These are phyloP conservation scores for Camponotus fellah DNA, from an alignment of 2,888 invertebrate species.

Conservation along the genomic window DNA sequence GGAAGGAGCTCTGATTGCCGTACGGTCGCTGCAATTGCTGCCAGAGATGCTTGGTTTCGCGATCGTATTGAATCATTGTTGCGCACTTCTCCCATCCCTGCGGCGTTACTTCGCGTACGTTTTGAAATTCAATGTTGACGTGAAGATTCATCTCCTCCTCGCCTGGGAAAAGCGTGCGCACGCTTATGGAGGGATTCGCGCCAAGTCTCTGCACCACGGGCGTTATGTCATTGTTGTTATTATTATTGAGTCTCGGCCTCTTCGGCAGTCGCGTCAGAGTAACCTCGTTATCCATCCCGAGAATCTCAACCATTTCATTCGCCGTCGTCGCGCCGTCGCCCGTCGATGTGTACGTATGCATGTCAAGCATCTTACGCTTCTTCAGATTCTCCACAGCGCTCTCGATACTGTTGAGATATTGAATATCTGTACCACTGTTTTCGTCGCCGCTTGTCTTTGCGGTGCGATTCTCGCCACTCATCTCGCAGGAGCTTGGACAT, in stretches of 20 bases:
- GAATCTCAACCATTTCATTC: conserved; percentile 83
- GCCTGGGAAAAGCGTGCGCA: conserved; percentile 93
- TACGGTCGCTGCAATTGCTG: conserved; percentile 94
- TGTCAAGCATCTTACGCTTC: conserved; percentile 82
- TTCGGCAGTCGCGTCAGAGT: conserved; percentile 88
- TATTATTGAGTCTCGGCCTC: conserved; percentile 71
- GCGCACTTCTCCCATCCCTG: conserved; percentile 95
- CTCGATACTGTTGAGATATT: conserved; percentile 79
- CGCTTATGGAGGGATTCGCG: conserved; percentile 94
- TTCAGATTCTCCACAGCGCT: conserved; percentile 83
- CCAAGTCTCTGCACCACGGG: conserved; percentile 90
- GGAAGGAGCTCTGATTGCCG: conserved; percentile 94
- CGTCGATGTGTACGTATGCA: conserved; percentile 67
- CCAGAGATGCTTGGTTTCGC: conserved; percentile 93
- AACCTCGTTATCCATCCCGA: conserved; percentile 88
- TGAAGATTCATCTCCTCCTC: conserved; percentile 94
- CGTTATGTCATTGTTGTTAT: conserved; percentile 86
- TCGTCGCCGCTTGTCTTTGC: conserved; percentile 67
- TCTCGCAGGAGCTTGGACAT: conserved; percentile 65
- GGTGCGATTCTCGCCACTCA: conserved; percentile 69
- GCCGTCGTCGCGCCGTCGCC: conserved; percentile 62
- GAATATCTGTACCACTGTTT: conserved; percentile 68
- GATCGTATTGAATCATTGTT: conserved; percentile 93
- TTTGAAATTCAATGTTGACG: conserved; percentile 92
- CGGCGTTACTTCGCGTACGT: conserved; percentile 91